Evolutionary conservation across 1,140 invertebrate genomes (phyloP).

Genomic region (Anastrepha ludens): DNA sequence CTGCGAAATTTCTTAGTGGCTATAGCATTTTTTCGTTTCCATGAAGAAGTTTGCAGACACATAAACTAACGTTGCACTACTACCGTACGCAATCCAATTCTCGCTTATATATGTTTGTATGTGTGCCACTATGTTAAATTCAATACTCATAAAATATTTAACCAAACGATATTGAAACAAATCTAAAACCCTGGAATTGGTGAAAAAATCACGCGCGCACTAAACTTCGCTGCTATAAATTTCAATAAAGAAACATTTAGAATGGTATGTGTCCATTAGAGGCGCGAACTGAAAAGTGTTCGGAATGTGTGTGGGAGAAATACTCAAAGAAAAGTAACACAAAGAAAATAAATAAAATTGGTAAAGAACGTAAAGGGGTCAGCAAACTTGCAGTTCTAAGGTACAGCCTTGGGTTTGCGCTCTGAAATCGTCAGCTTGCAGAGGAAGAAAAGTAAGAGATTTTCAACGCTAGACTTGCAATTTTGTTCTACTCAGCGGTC

Average conservation of each 20-base stretch:
- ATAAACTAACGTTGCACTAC: too few species aligned
- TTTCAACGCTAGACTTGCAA: background rate
- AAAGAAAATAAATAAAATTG: constrained; percentile 19
- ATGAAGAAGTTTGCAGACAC: too few species aligned
- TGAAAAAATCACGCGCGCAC: background rate
- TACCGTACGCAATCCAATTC: too few species aligned
- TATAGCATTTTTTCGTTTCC: too few species aligned
- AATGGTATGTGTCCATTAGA: constrained; percentile 21
- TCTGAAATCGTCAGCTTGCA: background rate
- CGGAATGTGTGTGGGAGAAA: background rate
- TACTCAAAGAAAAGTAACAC: background rate
- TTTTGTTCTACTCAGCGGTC: background rate
- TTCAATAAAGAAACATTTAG: constrained; percentile 44
- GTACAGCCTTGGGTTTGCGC: background rate
- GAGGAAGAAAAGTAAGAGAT: background rate
- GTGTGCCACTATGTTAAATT: too few species aligned
- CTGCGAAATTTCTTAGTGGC: too few species aligned
- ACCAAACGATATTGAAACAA: background rate
- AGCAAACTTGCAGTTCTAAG: too few species aligned
- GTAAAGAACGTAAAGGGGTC: background rate
- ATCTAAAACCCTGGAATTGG: background rate
- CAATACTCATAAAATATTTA: background rate
- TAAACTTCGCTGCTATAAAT: constrained; percentile 33
- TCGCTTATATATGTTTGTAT: too few species aligned
- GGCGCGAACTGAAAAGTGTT: constrained; percentile 16